These are phyloP conservation scores for Podarcis lilfordi DNA, from an alignment of 2,797 vertebrate genomes.

Conservation along the genomic window DNA sequence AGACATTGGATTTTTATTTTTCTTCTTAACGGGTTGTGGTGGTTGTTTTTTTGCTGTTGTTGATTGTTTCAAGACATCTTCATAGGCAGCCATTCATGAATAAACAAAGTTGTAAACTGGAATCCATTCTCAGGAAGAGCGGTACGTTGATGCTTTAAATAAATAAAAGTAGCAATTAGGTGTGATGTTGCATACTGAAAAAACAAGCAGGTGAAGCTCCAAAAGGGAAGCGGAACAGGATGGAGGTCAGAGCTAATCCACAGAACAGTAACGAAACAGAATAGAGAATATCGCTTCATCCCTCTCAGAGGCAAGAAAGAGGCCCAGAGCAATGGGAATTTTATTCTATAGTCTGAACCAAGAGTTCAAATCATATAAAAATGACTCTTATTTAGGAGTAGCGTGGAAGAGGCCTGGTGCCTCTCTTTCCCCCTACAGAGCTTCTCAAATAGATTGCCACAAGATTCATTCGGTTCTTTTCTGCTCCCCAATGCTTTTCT, in stretches of 20 bases:
- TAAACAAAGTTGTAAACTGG: background rate
- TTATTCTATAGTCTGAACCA: background rate
- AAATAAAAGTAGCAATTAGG: background rate
- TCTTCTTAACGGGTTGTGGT: too few species aligned
- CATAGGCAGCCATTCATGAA: too few species aligned
- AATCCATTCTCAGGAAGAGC: background rate
- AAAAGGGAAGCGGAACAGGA: background rate
- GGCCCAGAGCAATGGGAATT: background rate
- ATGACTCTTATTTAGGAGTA: background rate
- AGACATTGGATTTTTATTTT: too few species aligned
- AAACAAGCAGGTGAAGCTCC: background rate
- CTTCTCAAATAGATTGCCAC: slow-evolving; percentile 26
- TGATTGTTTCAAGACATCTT: too few species aligned
- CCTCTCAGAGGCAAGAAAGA: background rate
- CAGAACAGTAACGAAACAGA: background rate
- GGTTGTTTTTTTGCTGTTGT: too few species aligned
- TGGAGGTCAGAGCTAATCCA: too few species aligned
- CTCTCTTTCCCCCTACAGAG: slow-evolving; percentile 32
- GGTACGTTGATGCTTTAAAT: background rate
- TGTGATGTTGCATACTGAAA: background rate
- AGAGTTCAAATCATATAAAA: background rate
- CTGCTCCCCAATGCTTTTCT: slow-evolving; percentile 8
- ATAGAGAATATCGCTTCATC: too few species aligned
- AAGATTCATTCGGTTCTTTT: slow-evolving; percentile 40
- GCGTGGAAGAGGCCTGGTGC: background rate